These are phyloP conservation scores for Drosophila glabriapex DNA, from an alignment of 2,888 invertebrate species.

Conservation along the genomic window DNA sequence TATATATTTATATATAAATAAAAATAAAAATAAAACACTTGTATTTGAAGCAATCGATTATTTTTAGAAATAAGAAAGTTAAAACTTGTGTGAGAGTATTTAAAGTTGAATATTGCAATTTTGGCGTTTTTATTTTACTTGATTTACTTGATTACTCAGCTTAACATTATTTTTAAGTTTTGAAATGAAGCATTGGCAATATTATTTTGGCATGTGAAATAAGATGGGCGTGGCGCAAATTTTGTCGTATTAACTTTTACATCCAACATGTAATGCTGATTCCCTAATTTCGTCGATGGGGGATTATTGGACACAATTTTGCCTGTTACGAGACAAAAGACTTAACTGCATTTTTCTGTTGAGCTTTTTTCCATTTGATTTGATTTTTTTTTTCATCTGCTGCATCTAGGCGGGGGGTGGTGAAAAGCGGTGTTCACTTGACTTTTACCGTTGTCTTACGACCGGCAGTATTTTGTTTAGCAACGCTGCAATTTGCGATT, in stretches of 20 bases:
- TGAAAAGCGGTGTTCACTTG: not conserved
- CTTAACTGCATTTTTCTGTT: not conserved
- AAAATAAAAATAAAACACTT: too few species aligned
- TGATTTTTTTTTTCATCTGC: not conserved
- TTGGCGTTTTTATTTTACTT: not conserved
- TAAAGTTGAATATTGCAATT: not conserved
- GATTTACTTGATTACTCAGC: not conserved
- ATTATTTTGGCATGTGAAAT: not conserved
- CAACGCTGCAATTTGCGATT: not conserved
- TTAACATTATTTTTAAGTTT: not conserved
- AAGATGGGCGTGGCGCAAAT: not conserved
- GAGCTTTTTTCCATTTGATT: not conserved
- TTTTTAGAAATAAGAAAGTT: not conserved
- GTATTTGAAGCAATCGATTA: not conserved
- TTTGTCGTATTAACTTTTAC: not conserved
- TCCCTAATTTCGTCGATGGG: not conserved
- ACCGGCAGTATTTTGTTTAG: not conserved
- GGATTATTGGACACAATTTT: not conserved
- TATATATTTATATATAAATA: too few species aligned
- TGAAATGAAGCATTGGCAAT: not conserved
- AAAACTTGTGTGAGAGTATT: not conserved
- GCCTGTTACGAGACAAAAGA: not conserved
- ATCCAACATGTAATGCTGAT: not conserved
- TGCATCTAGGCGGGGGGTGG: not conserved
- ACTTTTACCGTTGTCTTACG: not conserved